These are phyloP conservation scores for Ariopsis seemanni DNA, from an alignment of 2,113 vertebrate genomes.

Conservation along the genomic window DNA sequence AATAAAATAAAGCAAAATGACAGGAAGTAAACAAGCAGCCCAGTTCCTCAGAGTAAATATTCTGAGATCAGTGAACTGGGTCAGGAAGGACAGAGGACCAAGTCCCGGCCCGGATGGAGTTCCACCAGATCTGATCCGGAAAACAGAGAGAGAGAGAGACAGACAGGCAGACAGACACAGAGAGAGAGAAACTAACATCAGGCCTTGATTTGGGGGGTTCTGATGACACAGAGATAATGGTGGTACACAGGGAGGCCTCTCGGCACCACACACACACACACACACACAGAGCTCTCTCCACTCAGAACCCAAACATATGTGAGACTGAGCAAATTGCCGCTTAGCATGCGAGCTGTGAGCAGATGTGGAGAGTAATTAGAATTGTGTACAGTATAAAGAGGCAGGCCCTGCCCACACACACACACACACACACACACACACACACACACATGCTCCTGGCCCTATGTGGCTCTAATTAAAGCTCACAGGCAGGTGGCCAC, in stretches of 20 bases:
- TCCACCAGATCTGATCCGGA: neutral
- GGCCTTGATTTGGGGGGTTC: constrained; percentile 73
- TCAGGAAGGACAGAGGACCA: too few species aligned
- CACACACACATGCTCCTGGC: neutral
- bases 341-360: constrained; percentile 78
- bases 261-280: constrained; percentile 55
- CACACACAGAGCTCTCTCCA: constrained; percentile 33
- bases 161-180: constrained; percentile 66
- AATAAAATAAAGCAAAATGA: neutral
- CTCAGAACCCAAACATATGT: constrained; percentile 66
- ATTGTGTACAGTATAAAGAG: constrained; percentile 74
- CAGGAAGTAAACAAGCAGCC: neutral
- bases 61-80: neutral
- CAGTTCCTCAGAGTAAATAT: neutral
- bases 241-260: constrained; percentile 11
- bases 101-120: neutral
- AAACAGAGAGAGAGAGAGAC: constrained; percentile 61
- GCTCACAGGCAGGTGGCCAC: constrained; percentile 5
- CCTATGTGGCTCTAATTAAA: constrained; percentile 2
- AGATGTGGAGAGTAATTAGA: constrained; percentile 79
- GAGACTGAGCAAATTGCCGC: constrained; percentile 77
- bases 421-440: constrained; percentile 27
- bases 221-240: constrained; percentile 79
- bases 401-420: neutral
- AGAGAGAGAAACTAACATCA: constrained; percentile 69